Base-by-base conservation (phyloP, 2,797 vertebrate genomes). In the Tenualosa thibaudeaui region DNA sequence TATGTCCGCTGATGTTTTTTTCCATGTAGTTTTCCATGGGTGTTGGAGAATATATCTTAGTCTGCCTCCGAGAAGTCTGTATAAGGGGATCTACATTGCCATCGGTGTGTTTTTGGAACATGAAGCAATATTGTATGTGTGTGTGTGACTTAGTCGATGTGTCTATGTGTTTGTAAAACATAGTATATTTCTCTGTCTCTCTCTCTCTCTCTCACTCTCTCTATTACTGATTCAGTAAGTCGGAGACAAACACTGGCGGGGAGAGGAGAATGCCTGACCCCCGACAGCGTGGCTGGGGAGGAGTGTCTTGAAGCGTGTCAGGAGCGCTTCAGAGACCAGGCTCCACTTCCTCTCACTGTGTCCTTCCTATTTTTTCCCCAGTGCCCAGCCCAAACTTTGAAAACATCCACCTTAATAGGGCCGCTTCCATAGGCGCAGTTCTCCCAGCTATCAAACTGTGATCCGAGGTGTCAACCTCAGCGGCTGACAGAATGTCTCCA, bases 371-470 rank as follows among this genome's bases (percentile, higher is more conserved):
- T 95, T 95, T 94, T 92, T 94, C 94, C 93, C 94, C 88, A 94
- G 94, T 96, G 96, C 96, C 97, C 94, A 94, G 83, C 89, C 87
- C 93, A 84, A 94, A 93, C 93, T 95, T 94, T 93, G 92, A 95
- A 95, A 95, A 94, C 94, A 95, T 95, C 92, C 93, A 93, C 93
- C 94, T 94, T 95, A 95, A 95, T 95, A 95, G 94, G 94, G 93
- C 93, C 93, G 91, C 90, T 92, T 93, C 91, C 92, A 90, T 54
- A 89, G 95, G 92, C 97, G 93, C 88, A 91, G 92, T 92, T 94
- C 93, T 91, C 92, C 93, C 91, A 91, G 94, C 94, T 93, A 94
- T 94, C 94, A 94, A 94, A 94, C 92, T 93, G 94, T 94, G 94
- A 95, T 94, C 93, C 92, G 85, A 91, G 92, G 92, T 94, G 92